These are phyloP conservation scores for Thera britannica DNA, from an alignment of 2,888 invertebrate genomes.

Conservation along the genomic window DNA sequence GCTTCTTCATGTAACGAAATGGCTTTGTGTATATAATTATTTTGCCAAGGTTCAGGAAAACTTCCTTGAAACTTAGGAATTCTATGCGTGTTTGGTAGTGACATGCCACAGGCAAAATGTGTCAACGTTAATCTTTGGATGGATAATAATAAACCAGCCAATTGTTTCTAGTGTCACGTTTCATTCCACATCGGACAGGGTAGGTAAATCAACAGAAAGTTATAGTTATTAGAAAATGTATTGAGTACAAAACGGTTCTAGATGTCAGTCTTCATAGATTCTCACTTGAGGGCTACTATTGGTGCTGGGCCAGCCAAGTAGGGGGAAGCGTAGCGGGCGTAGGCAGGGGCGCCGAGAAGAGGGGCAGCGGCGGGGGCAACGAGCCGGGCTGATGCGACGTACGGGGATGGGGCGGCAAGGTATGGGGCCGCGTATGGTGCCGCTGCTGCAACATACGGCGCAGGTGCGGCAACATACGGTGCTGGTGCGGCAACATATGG, in stretches of 20 bases:
- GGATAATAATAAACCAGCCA: constrained; percentile 12
- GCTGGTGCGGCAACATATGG: constrained; percentile 65
- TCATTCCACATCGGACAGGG: constrained; percentile 9
- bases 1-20: constrained; percentile 58
- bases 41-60: constrained; percentile 55
- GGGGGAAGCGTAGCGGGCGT: constrained; percentile 48
- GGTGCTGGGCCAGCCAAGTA: constrained; percentile 65
- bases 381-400: constrained; percentile 41
- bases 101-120: constrained; percentile 21
- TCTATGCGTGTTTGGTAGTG: constrained; percentile 30
- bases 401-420: constrained; percentile 45
- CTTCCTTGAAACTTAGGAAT: constrained; percentile 59
- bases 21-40: constrained; percentile 50
- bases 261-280: constrained; percentile 56
- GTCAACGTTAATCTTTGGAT: constrained; percentile 13
- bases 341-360: constrained; percentile 32
- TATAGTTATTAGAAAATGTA: constrained; percentile 31
- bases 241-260: constrained; percentile 52
- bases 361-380: neutral
- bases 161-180: constrained; percentile 32
- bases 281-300: constrained; percentile 63
- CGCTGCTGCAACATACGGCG: constrained; percentile 53
- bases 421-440: constrained; percentile 48
- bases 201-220: constrained; percentile 4
- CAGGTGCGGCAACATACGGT: constrained; percentile 52